A percentile compares a stretch with the other conserved stretches of the same genome.
Evolutionary conservation across 2,888 invertebrate species (phyloP).

Genomic region (Tipula confusa): DNA sequence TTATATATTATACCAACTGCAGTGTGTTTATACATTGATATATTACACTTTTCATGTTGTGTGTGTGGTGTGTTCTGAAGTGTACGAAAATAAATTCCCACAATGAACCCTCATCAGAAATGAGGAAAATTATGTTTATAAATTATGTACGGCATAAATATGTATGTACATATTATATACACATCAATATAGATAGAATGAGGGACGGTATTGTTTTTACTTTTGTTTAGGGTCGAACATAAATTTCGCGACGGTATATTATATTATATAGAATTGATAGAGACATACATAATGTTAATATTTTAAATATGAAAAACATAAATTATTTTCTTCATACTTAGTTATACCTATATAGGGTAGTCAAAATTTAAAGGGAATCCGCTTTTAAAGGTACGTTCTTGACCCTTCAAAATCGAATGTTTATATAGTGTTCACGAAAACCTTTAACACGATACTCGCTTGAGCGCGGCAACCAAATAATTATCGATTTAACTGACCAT

Average conservation of each 20-base stretch:
- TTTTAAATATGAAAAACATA: background rate
- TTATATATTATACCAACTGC: background rate
- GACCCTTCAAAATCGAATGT: no score
- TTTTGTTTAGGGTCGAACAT: background rate
- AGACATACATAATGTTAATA: background rate
- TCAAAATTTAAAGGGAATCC: background rate
- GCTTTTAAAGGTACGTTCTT: no score
- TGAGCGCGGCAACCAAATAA: no score
- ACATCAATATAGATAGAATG: background rate
- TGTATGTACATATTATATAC: background rate
- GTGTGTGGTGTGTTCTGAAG: background rate
- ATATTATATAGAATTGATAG: background rate
- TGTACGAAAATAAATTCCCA: background rate
- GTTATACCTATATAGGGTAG: background rate
- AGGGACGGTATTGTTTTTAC: background rate
- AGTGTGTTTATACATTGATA: background rate
- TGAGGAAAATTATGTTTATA: background rate
- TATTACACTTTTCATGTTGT: background rate
- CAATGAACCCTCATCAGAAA: slow-evolving; percentile 3
- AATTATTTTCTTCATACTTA: background rate
- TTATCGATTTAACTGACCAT: no score
- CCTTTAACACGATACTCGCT: no score
- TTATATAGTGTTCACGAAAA: no score
- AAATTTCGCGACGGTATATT: background rate
- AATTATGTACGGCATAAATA: background rate